Conservation (phyloP, 2,113 vertebrate genomes). For the Daboia siamensis region DNA sequence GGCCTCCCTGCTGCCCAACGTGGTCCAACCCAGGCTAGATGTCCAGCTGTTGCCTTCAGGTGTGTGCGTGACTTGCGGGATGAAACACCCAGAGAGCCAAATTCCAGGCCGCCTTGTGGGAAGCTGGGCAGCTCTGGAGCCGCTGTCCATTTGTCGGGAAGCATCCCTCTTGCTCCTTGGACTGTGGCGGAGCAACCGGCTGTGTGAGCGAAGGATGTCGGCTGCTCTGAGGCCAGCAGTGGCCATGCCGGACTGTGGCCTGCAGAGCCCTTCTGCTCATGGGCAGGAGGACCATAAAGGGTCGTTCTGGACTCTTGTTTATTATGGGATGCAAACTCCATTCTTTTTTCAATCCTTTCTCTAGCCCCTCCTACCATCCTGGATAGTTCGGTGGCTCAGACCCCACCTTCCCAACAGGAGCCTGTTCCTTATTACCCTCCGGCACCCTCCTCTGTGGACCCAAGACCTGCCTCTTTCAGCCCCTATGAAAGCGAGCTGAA, state of each 20-base stretch:
- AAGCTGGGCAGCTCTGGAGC: not conserved
- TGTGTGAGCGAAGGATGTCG: not conserved
- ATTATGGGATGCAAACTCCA: not conserved
- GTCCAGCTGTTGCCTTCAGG: constrained; percentile 91
- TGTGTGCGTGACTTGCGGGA: constrained; percentile 51
- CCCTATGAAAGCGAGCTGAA: constrained; percentile 66
- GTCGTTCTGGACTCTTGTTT: not conserved
- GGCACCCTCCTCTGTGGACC: constrained; percentile 56
- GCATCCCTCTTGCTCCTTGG: not conserved
- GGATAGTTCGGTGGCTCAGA: constrained; percentile 63
- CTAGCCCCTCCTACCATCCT: constrained; percentile 78
- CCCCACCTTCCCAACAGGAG: constrained; percentile 52
- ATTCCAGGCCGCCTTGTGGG: not conserved
- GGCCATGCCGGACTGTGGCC: not conserved
- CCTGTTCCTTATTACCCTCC: constrained; percentile 75
- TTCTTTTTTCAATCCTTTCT: not conserved
- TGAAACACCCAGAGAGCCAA: not conserved
- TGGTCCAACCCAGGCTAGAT: constrained; percentile 61
- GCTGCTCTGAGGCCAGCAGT: not conserved
- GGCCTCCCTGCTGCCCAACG: constrained; percentile 71
- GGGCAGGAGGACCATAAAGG: not conserved
- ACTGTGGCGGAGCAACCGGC: not conserved
- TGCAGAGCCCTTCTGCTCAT: not conserved
- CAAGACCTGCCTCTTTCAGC: constrained; percentile 53
- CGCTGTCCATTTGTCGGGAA: not conserved